phyloP scores from a whole-genome alignment of 2,888 invertebrate genomes.

The Oscheius sp. region DNA sequence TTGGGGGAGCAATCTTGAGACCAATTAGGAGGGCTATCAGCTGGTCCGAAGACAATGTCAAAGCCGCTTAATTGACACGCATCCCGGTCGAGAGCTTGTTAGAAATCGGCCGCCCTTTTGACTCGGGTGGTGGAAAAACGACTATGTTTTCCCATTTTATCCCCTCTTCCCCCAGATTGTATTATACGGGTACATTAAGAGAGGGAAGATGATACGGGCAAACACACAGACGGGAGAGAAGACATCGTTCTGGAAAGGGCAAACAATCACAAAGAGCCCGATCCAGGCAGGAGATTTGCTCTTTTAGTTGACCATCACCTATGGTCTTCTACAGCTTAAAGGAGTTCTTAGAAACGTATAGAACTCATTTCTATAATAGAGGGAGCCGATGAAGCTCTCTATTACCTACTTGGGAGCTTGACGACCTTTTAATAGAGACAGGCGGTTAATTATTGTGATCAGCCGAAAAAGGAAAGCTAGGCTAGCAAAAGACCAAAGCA shows the following conservation, averaged over 20 bases:
- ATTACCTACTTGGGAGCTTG: too few species aligned
- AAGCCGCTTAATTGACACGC: conserved; percentile 31
- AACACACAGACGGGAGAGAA: conserved; percentile 5
- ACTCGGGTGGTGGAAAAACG: background rate
- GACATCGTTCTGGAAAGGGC: background rate
- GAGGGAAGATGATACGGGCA: conserved; percentile 27
- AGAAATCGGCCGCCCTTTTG: conserved; percentile 5
- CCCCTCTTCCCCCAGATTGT: conserved; percentile 22
- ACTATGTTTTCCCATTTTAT: background rate
- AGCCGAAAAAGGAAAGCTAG: too few species aligned
- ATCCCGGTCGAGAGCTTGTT: background rate
- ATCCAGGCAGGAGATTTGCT: background rate
- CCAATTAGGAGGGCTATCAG: conserved; percentile 34
- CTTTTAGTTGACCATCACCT: background rate
- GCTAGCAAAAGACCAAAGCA: too few species aligned
- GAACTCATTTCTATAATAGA: too few species aligned
- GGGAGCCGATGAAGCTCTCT: too few species aligned
- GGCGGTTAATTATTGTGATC: too few species aligned
- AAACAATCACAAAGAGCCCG: conserved; percentile 2
- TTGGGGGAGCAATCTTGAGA: conserved; percentile 30
- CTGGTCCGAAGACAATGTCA: conserved; percentile 32
- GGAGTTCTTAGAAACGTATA: too few species aligned
- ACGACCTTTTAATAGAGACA: too few species aligned
- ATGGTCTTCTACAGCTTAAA: background rate
- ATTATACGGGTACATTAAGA: conserved; percentile 29